Conservation (phyloP, 2,888 invertebrate species). For the Hemaris fuciformis region DNA sequence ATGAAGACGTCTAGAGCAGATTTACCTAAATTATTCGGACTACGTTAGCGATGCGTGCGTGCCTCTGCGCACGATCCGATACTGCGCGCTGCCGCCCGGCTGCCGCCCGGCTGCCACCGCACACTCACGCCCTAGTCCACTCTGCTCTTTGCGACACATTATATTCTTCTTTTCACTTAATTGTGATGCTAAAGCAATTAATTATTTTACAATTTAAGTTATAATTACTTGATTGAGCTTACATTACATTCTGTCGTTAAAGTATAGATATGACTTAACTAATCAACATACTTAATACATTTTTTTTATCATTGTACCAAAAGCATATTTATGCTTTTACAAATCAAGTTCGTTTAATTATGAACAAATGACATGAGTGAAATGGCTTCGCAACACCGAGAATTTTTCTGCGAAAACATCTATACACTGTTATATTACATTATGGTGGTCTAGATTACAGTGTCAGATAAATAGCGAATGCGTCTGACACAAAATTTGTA, state of each 20-base stretch:
- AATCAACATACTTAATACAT: too few relatives aligned
- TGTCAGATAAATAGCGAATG: slow-evolving; percentile 6
- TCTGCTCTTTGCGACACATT: neutral
- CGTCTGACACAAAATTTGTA: slow-evolving; percentile 57
- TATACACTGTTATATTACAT: neutral
- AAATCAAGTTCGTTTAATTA: too few relatives aligned
- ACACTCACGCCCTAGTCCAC: neutral
- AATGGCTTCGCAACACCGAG: neutral
- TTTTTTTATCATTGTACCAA: too few relatives aligned
- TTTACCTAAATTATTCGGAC: slow-evolving; percentile 75
- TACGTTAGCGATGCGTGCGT: slow-evolving; percentile 61
- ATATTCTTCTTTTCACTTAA: too few relatives aligned
- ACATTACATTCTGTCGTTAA: too few relatives aligned
- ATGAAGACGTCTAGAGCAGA: slow-evolving; percentile 60
- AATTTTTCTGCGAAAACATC: neutral
- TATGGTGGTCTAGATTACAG: slow-evolving; percentile 2
- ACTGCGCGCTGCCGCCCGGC: slow-evolving; percentile 23
- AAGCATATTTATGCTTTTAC: too few relatives aligned
- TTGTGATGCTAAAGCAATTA: too few relatives aligned
- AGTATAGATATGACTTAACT: too few relatives aligned
- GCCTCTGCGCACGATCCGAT: slow-evolving; percentile 47
- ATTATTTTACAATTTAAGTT: too few relatives aligned
- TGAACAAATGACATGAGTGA: neutral
- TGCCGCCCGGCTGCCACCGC: neutral
- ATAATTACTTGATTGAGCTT: too few relatives aligned